Percentiles rank a stretch among this genome's conserved stretches.
These are phyloP conservation scores for Chrysolina americana DNA, from an alignment of 2,888 invertebrate genomes.

Conservation along the genomic window DNA sequence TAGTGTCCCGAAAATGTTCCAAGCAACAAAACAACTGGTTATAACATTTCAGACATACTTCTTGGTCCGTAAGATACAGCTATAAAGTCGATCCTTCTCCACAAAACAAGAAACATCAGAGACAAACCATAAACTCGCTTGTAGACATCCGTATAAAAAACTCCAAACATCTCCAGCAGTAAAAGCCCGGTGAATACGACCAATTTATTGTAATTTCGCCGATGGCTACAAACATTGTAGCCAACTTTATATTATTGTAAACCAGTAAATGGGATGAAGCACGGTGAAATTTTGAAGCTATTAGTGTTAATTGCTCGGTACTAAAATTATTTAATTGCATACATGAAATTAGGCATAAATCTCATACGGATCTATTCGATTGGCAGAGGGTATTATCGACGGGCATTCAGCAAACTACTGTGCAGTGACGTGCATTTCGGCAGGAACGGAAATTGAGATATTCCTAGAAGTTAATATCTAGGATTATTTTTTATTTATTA, in stretches of 20 bases:
- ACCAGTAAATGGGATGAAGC: conserved; percentile 7
- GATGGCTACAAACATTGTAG: conserved; percentile 5
- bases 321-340: conserved; percentile 50
- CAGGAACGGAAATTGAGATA: background rate
- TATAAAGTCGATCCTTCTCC: background rate
- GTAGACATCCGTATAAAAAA: background rate
- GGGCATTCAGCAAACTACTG: background rate
- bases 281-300: conserved; percentile 27
- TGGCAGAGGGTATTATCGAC: background rate
- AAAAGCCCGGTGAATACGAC: background rate
- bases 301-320: conserved; percentile 48
- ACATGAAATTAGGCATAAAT: conserved; percentile 46
- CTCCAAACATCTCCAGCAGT: conserved; percentile 7
- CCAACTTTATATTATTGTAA: background rate
- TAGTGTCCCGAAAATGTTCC: background rate
- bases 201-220: background rate
- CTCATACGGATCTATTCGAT: background rate
- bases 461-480: too few species aligned
- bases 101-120: background rate
- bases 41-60: background rate
- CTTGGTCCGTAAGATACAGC: background rate
- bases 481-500: too few species aligned
- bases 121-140: background rate
- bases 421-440: background rate
- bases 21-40: background rate